A percentile compares a stretch with the other conserved stretches of the same genome.
Conservation (phyloP, 2,797 vertebrate genomes). For the Cossypha polioptera region DNA sequence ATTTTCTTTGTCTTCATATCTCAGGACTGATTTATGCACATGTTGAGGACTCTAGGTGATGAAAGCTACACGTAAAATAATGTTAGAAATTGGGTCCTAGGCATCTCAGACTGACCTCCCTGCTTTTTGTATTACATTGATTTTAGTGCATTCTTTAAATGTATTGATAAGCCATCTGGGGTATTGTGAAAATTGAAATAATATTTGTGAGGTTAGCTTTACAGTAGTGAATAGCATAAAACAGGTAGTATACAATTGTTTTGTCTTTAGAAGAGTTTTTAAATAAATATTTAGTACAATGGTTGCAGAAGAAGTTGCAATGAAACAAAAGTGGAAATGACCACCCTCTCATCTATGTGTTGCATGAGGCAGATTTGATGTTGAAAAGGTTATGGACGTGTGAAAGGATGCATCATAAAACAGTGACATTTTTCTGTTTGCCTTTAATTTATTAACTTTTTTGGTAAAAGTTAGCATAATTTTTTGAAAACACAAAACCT, state of each 20-base stretch:
- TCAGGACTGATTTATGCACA: background rate
- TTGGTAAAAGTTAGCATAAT: background rate
- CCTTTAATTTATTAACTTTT: background rate
- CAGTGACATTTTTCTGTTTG: background rate
- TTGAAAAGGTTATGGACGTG: background rate
- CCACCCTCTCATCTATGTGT: fast-evolving
- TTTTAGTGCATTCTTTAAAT: background rate
- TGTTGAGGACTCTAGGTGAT: background rate
- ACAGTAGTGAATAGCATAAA: background rate
- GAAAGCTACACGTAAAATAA: background rate
- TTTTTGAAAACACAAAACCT: background rate
- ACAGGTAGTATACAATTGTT: background rate
- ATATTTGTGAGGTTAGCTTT: background rate
- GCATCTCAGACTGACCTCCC: background rate
- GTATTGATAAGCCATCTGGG: background rate
- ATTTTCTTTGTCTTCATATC: background rate
- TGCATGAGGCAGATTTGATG: background rate
- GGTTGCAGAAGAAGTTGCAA: background rate
- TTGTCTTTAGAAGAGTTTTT: background rate
- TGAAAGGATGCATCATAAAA: background rate
- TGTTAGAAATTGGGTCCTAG: background rate
- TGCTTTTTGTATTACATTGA: background rate
- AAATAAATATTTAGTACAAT: background rate
- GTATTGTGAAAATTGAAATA: background rate
- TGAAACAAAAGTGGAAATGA: background rate